Evolutionary conservation across 2,113 vertebrate species (phyloP), one percentile per base, ranked within the genome.

Genomic region (Alexandromys fortis): DNA sequence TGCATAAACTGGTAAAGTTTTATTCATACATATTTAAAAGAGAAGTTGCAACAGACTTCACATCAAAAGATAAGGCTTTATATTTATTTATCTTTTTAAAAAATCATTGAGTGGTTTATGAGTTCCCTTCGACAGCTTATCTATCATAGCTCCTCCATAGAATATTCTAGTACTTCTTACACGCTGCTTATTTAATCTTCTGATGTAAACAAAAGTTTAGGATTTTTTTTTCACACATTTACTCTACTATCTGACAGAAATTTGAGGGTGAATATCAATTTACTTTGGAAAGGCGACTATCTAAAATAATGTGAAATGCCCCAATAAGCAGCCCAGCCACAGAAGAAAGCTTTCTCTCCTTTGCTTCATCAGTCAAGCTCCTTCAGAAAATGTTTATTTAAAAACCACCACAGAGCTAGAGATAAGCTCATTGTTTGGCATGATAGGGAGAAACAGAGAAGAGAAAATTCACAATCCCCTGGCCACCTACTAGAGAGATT

Each of bases 11-110:
- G 89, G 90, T 97, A 96, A 52, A 30, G 35, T 93, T 98, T 96
- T 89, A 92, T 94, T 98, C 96, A 98, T 98, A 97, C 97, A 98
- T 98, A 98, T 98, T 98, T 98, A 98, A 98, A 98, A 98, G 94
- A 94, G 90, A 94, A 98, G 95, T 95, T 97, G 92, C 93, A 97
- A 95, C 89, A 97, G 83, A 68, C 73, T 98, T 97, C 94, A 92
- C 86, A 89, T 98, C 83, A 96, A 96, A 97, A 98, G 97, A 98
- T 97, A 98, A 98, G 92, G 63, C 5, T 94, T 86, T 96, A 96
- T 98, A 96, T 98, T 97, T 98, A 98, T 97, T 98, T 98, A 97
- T 98, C 95, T 81, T 90, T 94, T 92, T 73, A 87, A 86, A 98
- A 97, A 87, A 98, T 97, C 95, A 97, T 96, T 98, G 92, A 98